Conservation (phyloP, 2,888 invertebrate species). For the Oxystoma pomonae region DNA sequence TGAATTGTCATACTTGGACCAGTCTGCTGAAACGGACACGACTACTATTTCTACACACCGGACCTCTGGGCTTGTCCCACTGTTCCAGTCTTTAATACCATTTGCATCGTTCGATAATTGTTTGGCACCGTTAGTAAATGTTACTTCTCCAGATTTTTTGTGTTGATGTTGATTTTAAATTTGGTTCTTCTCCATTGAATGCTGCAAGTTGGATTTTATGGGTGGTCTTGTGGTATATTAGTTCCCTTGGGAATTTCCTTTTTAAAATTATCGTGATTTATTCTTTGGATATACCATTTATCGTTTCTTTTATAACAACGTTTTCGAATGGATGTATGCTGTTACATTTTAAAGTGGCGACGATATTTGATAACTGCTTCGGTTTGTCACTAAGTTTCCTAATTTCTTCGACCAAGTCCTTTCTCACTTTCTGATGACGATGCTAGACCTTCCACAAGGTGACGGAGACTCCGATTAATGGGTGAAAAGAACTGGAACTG, state of each 20-base stretch:
- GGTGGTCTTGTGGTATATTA: conserved; percentile 31
- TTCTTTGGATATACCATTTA: too few species aligned
- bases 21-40: conserved; percentile 68
- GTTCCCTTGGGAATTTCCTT: conserved; percentile 20
- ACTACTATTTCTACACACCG: conserved; percentile 52
- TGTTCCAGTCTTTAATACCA: conserved; percentile 75
- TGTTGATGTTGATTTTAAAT: conserved; percentile 60
- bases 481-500: conserved; percentile 43
- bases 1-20: conserved; percentile 67
- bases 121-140: conserved; percentile 27
- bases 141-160: conserved; percentile 26
- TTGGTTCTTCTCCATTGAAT: conserved; percentile 53
- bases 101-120: conserved; percentile 53
- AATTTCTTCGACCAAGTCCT: conserved; percentile 79
- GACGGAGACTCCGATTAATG: conserved; percentile 72
- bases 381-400: conserved; percentile 77
- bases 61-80: conserved; percentile 63
- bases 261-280: conserved; percentile 2
- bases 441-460: conserved; percentile 69
- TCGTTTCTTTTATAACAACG: too few species aligned
- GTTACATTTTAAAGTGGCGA: conserved; percentile 22
- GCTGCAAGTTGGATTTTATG: conserved; percentile 31
- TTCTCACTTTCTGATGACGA: conserved; percentile 63
- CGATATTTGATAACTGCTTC: conserved; percentile 61
- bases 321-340: conserved; percentile 13